phyloP scores from a whole-genome alignment of 2,797 vertebrate genomes.

The Notoglanidium macrostoma region DNA sequence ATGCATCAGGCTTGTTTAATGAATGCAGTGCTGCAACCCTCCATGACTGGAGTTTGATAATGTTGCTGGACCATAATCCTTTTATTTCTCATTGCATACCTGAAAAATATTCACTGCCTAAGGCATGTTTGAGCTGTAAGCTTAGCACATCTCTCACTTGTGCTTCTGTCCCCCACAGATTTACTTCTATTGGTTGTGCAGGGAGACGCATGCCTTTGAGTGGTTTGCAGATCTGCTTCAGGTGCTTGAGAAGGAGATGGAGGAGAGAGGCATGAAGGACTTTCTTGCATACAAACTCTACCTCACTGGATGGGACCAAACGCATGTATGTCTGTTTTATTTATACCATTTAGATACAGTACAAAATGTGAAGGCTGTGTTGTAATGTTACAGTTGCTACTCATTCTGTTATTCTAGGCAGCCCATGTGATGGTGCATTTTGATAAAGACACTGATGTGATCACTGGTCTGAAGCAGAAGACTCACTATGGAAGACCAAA shows the following conservation, averaged over 20 bases:
- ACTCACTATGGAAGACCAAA: constrained; percentile 86
- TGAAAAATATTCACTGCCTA: neutral
- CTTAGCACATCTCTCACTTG: constrained; percentile 3
- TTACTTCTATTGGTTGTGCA: constrained; percentile 95
- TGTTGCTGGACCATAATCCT: neutral
- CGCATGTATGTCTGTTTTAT: constrained; percentile 71
- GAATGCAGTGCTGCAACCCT: neutral
- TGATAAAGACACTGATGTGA: constrained; percentile 78
- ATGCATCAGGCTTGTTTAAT: neutral
- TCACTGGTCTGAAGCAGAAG: constrained; percentile 92
- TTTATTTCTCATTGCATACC: neutral
- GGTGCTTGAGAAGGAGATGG: constrained; percentile 89
- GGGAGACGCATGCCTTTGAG: constrained; percentile 88
- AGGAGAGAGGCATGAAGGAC: constrained; percentile 80
- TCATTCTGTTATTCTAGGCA: constrained; percentile 67
- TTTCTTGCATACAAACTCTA: constrained; percentile 92
- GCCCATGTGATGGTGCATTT: constrained; percentile 77
- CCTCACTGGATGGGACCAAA: constrained; percentile 87
- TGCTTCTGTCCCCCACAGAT: constrained; percentile 75
- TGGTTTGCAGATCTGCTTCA: constrained; percentile 91
- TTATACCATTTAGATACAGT: neutral
- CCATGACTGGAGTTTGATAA: neutral
- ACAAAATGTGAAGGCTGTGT: neutral
- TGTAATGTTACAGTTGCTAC: neutral
- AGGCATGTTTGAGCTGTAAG: neutral